Evolutionary conservation across 2,888 invertebrate species (phyloP).

Genomic region (Boloria selene): DNA sequence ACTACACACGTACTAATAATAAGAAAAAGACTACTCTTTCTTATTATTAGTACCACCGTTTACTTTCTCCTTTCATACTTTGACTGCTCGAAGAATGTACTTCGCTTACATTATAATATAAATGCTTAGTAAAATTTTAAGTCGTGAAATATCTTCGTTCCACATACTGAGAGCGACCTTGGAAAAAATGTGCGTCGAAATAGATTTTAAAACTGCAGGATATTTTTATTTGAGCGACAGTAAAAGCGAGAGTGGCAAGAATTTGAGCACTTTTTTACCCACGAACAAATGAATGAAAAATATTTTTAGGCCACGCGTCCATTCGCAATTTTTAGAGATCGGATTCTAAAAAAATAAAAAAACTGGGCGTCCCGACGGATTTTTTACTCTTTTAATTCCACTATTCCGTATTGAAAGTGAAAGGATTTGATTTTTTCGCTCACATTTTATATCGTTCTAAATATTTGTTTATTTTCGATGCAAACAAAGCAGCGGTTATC

Average conservation of each 20-base stretch:
- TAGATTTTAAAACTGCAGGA: slow-evolving; percentile 47
- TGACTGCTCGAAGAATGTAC: too few relatives aligned
- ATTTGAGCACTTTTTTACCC: slow-evolving; percentile 53
- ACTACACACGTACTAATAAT: too few relatives aligned
- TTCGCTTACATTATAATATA: background rate
- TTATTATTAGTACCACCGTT: too few relatives aligned
- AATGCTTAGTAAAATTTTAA: background rate
- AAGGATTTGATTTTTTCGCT: slow-evolving; percentile 40
- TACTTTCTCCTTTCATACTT: too few relatives aligned
- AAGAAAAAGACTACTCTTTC: too few relatives aligned
- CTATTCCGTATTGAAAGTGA: slow-evolving; percentile 45
- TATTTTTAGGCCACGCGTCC: slow-evolving; percentile 52
- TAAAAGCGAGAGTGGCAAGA: slow-evolving; percentile 54
- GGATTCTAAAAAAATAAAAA: slow-evolving; percentile 50
- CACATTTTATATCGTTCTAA: slow-evolving; percentile 37
- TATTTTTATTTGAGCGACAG: slow-evolving; percentile 55
- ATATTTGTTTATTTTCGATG: slow-evolving; percentile 34
- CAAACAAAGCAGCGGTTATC: slow-evolving; percentile 28
- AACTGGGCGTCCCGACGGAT: slow-evolving; percentile 35
- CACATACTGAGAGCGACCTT: slow-evolving; percentile 28
- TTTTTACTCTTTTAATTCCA: slow-evolving; percentile 42
- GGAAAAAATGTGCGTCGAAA: slow-evolving; percentile 43
- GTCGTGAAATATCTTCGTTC: slow-evolving; percentile 4
- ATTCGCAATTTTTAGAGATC: slow-evolving; percentile 52
- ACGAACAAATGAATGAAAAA: slow-evolving; percentile 52